Evolutionary conservation across 2,888 invertebrate genomes (phyloP).

Genomic region (Gibbula magus): DNA sequence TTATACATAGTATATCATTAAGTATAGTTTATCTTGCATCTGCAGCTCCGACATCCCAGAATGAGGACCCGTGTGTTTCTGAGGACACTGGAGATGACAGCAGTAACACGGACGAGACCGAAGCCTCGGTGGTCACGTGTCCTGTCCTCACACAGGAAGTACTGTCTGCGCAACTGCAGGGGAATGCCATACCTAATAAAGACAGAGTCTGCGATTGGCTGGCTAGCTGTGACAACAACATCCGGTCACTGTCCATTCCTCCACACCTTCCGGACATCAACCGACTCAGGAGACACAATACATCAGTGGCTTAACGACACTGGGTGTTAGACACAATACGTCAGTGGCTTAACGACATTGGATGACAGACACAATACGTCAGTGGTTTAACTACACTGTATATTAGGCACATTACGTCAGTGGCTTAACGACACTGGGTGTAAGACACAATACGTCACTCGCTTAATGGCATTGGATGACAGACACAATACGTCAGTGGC

Average conservation of each 20-base stretch:
- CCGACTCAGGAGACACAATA: neutral
- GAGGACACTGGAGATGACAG: no score
- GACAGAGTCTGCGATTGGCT: neutral
- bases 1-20: no score
- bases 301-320: neutral
- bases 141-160: neutral
- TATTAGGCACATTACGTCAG: neutral
- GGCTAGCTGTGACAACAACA: neutral
- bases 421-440: neutral
- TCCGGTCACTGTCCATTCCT: neutral
- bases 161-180: neutral
- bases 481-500: no score
- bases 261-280: neutral
- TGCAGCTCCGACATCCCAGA: no score
- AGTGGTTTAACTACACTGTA: neutral
- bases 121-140: neutral
- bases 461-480: neutral
- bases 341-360: neutral
- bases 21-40: no score
- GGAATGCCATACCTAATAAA: neutral
- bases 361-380: neutral
- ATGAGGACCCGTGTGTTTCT: no score
- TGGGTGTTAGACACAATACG: neutral
- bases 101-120: no score
- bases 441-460: neutral